Percentiles rank a stretch among this genome's conserved stretches.
Conservation (phyloP, 2,797 vertebrate species). For the Chelon labrosus region DNA sequence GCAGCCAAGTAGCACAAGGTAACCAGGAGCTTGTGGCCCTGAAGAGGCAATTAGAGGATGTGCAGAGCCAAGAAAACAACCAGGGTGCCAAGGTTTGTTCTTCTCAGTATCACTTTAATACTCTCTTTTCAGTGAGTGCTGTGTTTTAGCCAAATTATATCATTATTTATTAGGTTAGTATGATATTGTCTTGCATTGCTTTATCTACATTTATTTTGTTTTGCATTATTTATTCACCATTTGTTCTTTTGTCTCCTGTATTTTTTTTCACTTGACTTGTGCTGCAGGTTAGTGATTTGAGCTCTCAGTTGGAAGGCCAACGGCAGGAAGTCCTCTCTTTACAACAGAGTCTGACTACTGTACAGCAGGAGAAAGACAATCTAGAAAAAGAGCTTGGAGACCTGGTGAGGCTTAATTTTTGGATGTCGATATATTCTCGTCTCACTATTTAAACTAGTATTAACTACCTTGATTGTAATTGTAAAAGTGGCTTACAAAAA, state of each 20-base stretch:
- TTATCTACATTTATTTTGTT: conserved; percentile 40
- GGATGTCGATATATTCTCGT: neutral
- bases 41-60: conserved; percentile 86
- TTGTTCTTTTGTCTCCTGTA: conserved; percentile 20
- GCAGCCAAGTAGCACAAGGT: conserved; percentile 88
- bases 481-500: neutral
- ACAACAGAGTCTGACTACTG: conserved; percentile 85
- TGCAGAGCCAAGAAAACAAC: conserved; percentile 84
- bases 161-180: neutral
- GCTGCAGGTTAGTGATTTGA: conserved; percentile 88
- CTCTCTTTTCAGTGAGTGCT: neutral
- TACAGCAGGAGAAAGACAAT: conserved; percentile 87
- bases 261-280: conserved; percentile 34
- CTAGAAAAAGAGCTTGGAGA: conserved; percentile 88
- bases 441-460: neutral
- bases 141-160: neutral
- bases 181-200: neutral
- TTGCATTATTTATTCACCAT: conserved; percentile 24
- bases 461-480: neutral
- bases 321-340: conserved; percentile 87
- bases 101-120: conserved; percentile 7
- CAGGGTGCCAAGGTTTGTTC: conserved; percentile 87
- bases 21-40: conserved; percentile 88
- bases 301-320: conserved; percentile 86
- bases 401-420: conserved; percentile 86